Base-by-base conservation (phyloP, 1,140 invertebrate genomes). In the Parapsyche elsis region DNA sequence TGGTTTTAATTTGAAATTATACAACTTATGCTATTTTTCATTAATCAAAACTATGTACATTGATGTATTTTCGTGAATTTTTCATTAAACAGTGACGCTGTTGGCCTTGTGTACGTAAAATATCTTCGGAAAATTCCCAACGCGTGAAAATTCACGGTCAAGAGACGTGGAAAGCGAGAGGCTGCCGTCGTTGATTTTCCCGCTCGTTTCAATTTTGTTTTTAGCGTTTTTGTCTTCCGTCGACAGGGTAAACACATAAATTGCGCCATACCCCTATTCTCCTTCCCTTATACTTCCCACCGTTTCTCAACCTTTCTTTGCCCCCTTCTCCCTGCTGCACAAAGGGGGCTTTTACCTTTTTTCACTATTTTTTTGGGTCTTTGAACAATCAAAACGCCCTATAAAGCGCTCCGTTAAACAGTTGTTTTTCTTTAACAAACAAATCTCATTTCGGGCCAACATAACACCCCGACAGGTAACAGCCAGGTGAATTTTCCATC, bases 161-260 rank as follows among this genome's bases (percentile, higher is more conserved):
- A 53, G 10, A 14, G 49, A 53, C 10, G 49, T 53, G 16, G 49
- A 53, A 53, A 16, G 16, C 16, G 16, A 53, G 49, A 53, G 16
- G 49, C 10, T 4, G 49, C 2, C 10, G 2, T 53, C 49, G 49
- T 16, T 53, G 49, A 53, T 53, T 53, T 53, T 53, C 16, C 49
- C 49, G 16, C 49, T 7, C 19, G 64, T 67, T 67, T 67, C 64
- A 67, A 67, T 67, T 67, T 67, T 67, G 64, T 67, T 67, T 67
- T 67, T 67, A 23, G 64, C 64, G n/a, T 67, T 67, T 61, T 67
- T 67, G 64, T 67, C 64, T 67, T 67, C 24, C 24, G 64, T 26
- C 24, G 64, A 67, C 64, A 67, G 64, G 64, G 64, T 67, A 67
- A 67, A 67, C 64, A 67, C 64, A 67, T 67, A 67, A 67, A 67